Evolutionary conservation across 2,888 invertebrate genomes (phyloP).

Genomic region (Brachyopa scutellaris): DNA sequence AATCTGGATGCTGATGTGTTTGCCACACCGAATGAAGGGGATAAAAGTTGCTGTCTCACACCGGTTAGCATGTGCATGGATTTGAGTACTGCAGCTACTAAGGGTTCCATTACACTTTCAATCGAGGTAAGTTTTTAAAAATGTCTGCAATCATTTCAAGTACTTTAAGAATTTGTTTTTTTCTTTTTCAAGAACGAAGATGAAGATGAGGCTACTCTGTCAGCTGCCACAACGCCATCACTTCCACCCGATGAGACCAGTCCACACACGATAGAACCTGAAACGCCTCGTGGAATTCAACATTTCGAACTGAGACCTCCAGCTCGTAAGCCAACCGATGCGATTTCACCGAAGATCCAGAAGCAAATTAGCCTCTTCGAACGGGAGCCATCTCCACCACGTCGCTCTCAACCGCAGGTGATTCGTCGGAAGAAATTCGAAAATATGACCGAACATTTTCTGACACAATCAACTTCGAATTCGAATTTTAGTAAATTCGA

Average conservation of each 20-base stretch:
- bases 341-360: conserved; percentile 79
- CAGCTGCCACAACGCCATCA: conserved; percentile 82
- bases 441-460: conserved; percentile 74
- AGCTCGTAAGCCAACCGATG: conserved; percentile 77
- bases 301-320: conserved; percentile 66
- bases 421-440: conserved; percentile 79
- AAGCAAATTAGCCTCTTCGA: conserved; percentile 80
- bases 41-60: conserved; percentile 81
- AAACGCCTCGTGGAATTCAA: conserved; percentile 37
- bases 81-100: conserved; percentile 87
- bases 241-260: conserved; percentile 76
- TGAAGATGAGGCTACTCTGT: conserved; percentile 84
- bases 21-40: conserved; percentile 74
- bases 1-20: conserved; percentile 75
- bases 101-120: conserved; percentile 84
- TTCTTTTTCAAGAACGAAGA: conserved; percentile 79
- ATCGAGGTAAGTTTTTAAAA: conserved; percentile 75
- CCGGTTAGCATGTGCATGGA: conserved; percentile 87
- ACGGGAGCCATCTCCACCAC: conserved; percentile 75
- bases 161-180: no score
- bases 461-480: conserved; percentile 78
- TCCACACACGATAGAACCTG: conserved; percentile 68
- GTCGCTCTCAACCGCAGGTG: conserved; percentile 77
- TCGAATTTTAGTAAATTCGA: conserved; percentile 79
- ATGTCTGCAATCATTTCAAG: conserved; percentile 74